phyloP scores from a whole-genome alignment of 2,113 vertebrate genomes.

The Nothoprocta pentlandii region DNA sequence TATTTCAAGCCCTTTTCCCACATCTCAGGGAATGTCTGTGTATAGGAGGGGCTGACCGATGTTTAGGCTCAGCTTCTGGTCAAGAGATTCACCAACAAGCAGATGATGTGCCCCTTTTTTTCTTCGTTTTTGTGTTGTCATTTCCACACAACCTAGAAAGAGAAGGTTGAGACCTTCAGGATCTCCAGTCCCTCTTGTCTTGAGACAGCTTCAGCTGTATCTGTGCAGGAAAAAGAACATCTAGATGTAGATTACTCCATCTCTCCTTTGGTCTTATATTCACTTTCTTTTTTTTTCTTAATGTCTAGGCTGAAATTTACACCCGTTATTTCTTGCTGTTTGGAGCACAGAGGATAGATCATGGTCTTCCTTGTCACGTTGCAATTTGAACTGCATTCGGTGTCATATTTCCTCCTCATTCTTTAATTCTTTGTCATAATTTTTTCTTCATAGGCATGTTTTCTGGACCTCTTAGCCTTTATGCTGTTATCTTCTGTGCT shows the following conservation, averaged over 20 bases:
- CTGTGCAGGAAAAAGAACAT: background rate
- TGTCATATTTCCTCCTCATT: background rate
- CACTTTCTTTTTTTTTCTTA: background rate
- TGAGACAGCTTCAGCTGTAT: background rate
- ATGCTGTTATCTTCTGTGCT: background rate
- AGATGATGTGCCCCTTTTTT: background rate
- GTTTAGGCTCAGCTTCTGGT: background rate
- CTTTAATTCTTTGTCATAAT: background rate
- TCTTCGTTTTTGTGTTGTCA: background rate
- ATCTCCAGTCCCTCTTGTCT: background rate
- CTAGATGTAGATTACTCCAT: background rate
- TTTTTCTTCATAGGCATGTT: background rate
- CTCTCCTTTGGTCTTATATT: background rate
- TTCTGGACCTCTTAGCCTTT: background rate
- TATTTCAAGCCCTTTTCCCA: background rate
- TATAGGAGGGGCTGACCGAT: background rate
- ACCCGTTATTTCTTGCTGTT: background rate
- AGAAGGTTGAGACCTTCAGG: background rate
- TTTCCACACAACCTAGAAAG: background rate
- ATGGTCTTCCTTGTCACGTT: background rate
- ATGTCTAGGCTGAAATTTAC: background rate
- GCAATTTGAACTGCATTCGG: background rate
- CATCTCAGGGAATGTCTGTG: accelerated
- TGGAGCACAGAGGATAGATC: background rate
- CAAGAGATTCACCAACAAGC: background rate